Evolutionary conservation across 1,140 invertebrate species (phyloP).

Genomic region (Monochamus saltuarius): DNA sequence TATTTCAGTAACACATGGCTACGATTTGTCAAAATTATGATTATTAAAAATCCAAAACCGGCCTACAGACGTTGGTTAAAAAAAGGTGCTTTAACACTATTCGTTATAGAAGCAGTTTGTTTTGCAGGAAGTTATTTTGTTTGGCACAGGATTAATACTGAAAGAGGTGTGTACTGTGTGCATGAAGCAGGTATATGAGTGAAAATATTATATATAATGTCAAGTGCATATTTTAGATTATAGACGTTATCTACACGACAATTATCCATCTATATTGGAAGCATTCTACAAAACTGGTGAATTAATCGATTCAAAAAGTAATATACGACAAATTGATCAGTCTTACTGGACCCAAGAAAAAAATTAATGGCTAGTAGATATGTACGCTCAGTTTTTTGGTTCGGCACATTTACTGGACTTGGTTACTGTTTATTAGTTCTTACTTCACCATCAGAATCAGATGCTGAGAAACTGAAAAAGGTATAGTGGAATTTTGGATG

Average conservation of each 20-base stretch:
- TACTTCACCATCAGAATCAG: conserved; percentile 55
- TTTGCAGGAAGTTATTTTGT: conserved; percentile 59
- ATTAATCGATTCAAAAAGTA: conserved; percentile 52
- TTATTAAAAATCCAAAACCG: conserved; percentile 60
- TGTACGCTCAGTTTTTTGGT: conserved; percentile 59
- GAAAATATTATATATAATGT: conserved; percentile 9
- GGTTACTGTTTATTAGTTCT: conserved; percentile 59
- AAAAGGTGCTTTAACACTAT: conserved; percentile 54
- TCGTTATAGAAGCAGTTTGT: conserved; percentile 57
- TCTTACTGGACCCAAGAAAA: conserved; percentile 56
- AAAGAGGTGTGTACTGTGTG: conserved; percentile 56
- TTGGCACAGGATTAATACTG: conserved; percentile 63
- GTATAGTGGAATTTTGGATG: conserved; percentile 15
- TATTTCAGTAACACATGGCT: too few species aligned
- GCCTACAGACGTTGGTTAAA: conserved; percentile 55
- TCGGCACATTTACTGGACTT: conserved; percentile 56
- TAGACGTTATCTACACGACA: conserved; percentile 60
- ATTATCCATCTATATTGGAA: conserved; percentile 61
- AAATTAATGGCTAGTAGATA: conserved; percentile 52
- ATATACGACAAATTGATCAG: conserved; percentile 56
- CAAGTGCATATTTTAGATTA: conserved; percentile 55
- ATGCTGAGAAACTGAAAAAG: conserved; percentile 27
- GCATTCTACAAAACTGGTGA: conserved; percentile 63
- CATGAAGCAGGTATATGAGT: conserved; percentile 1
- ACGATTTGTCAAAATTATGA: conserved; percentile 50